Evolutionary conservation across 1,140 invertebrate species (phyloP).

Genomic region (Diabrotica virgifera): DNA sequence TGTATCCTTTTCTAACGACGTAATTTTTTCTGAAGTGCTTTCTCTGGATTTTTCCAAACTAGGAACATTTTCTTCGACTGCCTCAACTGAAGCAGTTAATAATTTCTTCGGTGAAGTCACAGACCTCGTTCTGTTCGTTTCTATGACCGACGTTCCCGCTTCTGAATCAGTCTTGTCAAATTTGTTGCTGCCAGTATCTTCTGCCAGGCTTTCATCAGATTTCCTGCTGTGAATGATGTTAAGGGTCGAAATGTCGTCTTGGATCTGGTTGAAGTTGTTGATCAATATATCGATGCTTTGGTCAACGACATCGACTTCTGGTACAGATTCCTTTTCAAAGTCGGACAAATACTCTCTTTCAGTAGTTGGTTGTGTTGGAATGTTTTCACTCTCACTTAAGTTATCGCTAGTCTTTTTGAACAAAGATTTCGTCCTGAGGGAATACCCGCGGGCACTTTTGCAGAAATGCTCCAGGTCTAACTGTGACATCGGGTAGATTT

Average conservation of each 20-base stretch:
- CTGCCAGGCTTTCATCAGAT: not conserved
- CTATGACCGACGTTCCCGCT: conserved; percentile 15
- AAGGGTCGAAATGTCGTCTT: conserved; percentile 34
- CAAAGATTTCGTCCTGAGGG: conserved; percentile 15
- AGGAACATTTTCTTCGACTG: too few relatives aligned
- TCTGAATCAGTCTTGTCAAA: conserved; percentile 7
- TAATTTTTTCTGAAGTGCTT: too few relatives aligned
- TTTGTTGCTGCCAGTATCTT: not conserved
- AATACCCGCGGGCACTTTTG: conserved; percentile 30
- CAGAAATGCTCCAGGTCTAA: conserved; percentile 31
- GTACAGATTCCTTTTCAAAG: conserved; percentile 33
- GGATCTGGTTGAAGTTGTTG: conserved; percentile 36
- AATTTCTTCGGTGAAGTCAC: not conserved
- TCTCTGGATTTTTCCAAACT: too few relatives aligned
- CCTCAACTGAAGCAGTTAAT: not conserved
- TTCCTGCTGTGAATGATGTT: conserved; percentile 20
- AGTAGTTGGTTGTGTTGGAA: conserved; percentile 9
- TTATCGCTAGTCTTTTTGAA: not conserved
- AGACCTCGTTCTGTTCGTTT: conserved; percentile 7
- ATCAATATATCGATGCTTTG: conserved; percentile 35
- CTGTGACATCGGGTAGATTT: conserved; percentile 34
- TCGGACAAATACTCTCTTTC: conserved; percentile 23
- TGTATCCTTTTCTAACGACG: too few relatives aligned
- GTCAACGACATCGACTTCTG: conserved; percentile 15
- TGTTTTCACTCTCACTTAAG: conserved; percentile 22